Evolutionary conservation across 2,113 vertebrate genomes (phyloP).

Genomic region (Sclerurus mexicanus): DNA sequence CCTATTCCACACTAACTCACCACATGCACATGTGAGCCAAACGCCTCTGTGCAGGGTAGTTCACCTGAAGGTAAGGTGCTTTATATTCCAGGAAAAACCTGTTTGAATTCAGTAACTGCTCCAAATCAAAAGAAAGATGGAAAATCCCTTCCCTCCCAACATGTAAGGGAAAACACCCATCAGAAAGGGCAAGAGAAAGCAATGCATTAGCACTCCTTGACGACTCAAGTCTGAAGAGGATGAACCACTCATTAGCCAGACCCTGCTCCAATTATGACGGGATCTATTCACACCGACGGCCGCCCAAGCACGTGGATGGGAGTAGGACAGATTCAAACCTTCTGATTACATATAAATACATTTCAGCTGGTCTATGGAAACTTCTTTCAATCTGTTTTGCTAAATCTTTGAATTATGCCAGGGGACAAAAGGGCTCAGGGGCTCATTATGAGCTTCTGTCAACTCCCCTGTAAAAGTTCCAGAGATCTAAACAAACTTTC

Average conservation of each 20-base stretch:
- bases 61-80: neutral
- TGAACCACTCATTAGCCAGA: neutral
- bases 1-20: neutral
- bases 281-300: neutral
- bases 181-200: neutral
- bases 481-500: conserved; percentile 28
- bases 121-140: neutral
- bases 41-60: rapidly evolving
- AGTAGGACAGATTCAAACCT: neutral
- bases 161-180: neutral
- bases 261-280: neutral
- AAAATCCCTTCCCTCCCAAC: neutral
- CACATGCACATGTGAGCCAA: rapidly evolving
- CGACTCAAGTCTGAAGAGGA: neutral
- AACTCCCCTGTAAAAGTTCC: neutral
- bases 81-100: neutral
- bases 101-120: neutral
- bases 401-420: conserved; percentile 6
- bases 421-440: conserved; percentile 5
- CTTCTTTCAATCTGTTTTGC: neutral
- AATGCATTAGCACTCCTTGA: neutral
- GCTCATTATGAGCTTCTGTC: conserved; percentile 12
- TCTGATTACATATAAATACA: conserved; percentile 30
- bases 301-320: neutral
- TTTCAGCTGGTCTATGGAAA: conserved; percentile 5